Evolutionary conservation across 2,888 invertebrate genomes (phyloP).

Genomic region (Phyllotreta cruciferae): DNA sequence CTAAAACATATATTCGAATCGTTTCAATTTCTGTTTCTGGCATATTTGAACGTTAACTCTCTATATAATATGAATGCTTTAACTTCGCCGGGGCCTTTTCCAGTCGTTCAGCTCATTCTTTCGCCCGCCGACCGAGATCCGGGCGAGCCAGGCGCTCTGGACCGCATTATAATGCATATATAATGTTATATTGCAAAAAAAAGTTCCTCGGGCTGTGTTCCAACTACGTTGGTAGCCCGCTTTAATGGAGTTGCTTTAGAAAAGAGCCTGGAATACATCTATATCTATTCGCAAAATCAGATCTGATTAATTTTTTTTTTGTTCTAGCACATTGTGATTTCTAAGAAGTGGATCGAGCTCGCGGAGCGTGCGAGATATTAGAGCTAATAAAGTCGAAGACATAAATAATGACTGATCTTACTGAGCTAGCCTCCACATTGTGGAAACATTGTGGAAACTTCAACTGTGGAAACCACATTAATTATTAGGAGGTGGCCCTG

Average conservation of each 20-base stretch:
- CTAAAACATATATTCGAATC: conserved; percentile 60
- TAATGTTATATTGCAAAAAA: conserved; percentile 62
- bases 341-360: no score
- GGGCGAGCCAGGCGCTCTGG: conserved; percentile 49
- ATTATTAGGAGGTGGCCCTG: no score
- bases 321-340: no score
- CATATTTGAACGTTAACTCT: conserved; percentile 62
- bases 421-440: no score
- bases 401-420: no score
- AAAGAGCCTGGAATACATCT: no score
- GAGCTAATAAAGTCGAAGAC: no score
- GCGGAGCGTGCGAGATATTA: no score
- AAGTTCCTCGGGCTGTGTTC: conserved; percentile 47
- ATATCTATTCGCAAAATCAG: no score
- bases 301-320: no score
- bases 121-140: conserved; percentile 45
- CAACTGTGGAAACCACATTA: no score
- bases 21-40: conserved; percentile 62
- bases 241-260: conserved; percentile 25
- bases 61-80: conserved; percentile 62
- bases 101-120: conserved; percentile 55
- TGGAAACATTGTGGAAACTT: no score
- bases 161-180: conserved; percentile 61
- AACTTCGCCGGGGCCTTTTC: conserved; percentile 56
- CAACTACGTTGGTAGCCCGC: conserved; percentile 28